Conservation (phyloP, 1,140 invertebrate genomes). For the Saccostrea cuccullata region DNA sequence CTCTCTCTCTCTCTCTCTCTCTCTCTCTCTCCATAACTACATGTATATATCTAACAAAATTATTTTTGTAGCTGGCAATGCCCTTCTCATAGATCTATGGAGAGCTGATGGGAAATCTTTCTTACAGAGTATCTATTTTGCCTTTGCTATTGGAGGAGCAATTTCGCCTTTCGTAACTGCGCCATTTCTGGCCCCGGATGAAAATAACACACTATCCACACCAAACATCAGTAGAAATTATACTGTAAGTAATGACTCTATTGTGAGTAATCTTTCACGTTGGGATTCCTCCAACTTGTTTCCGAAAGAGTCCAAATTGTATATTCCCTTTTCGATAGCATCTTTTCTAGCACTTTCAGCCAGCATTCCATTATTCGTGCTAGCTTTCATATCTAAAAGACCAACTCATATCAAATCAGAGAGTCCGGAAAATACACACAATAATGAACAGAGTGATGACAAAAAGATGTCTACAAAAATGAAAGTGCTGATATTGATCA, state of each 20-base stretch:
- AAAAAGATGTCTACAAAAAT: neutral
- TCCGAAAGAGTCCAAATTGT: neutral
- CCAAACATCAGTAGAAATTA: neutral
- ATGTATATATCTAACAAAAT: neutral
- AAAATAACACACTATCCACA: neutral
- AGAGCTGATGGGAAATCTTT: conserved; percentile 72
- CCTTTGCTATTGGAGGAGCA: conserved; percentile 63
- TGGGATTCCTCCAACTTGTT: neutral
- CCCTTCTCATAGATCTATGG: conserved; percentile 79
- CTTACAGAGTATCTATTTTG: conserved; percentile 63
- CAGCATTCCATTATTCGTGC: conserved; percentile 5
- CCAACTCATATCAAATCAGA: neutral
- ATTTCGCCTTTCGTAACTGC: conserved; percentile 61
- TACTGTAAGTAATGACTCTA: neutral
- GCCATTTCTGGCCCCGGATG: conserved; percentile 60
- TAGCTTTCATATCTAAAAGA: conserved; percentile 16
- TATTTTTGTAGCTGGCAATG: conserved; percentile 77
- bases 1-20: too few relatives aligned
- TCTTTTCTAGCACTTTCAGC: neutral
- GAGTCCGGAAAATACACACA: neutral
- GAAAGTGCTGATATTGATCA: conserved; percentile 36
- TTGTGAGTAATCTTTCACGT: neutral
- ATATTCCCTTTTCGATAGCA: conserved; percentile 17
- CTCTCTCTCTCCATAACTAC: too few relatives aligned
- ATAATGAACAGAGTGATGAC: neutral